A percentile compares a stretch with the other conserved stretches of the same genome.
These are phyloP conservation scores for Aromia moschata DNA, from an alignment of 2,888 invertebrate genomes.

Conservation along the genomic window DNA sequence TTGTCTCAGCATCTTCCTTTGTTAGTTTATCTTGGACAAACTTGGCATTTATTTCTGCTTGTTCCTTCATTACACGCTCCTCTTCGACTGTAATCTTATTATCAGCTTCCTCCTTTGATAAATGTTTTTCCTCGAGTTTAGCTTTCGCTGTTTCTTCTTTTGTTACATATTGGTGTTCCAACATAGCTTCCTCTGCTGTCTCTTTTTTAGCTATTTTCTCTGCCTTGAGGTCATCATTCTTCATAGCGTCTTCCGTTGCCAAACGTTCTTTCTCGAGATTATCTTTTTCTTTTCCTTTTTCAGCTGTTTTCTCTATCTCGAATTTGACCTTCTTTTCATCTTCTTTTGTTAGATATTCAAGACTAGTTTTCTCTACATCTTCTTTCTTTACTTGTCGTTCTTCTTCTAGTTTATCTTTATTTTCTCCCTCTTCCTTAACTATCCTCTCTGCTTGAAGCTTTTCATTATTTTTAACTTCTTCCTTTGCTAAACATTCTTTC, in stretches of 20 bases:
- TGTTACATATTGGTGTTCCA: not conserved
- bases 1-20: no score
- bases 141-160: not conserved
- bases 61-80: conserved; percentile 20
- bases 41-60: no score
- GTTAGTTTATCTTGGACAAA: no score
- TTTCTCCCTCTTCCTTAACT: not conserved
- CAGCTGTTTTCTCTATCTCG: conserved; percentile 7
- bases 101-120: conserved; percentile 16
- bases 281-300: conserved; percentile 17
- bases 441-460: conserved; percentile 7
- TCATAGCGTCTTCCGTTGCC: conserved; percentile 27
- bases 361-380: not conserved
- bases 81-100: conserved; percentile 28
- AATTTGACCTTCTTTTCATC: not conserved
- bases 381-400: conserved; percentile 1
- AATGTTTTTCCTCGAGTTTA: not conserved
- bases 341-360: not conserved
- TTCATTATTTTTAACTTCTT: conserved; percentile 24
- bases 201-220: conserved; percentile 25
- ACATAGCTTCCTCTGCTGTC: conserved; percentile 19
- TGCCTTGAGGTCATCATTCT: conserved; percentile 30
- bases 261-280: conserved; percentile 25
- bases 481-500: conserved; percentile 24
- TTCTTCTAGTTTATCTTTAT: conserved; percentile 12